These are phyloP conservation scores for Cephus rjabovi DNA, from an alignment of 2,888 invertebrate species.

Conservation along the genomic window DNA sequence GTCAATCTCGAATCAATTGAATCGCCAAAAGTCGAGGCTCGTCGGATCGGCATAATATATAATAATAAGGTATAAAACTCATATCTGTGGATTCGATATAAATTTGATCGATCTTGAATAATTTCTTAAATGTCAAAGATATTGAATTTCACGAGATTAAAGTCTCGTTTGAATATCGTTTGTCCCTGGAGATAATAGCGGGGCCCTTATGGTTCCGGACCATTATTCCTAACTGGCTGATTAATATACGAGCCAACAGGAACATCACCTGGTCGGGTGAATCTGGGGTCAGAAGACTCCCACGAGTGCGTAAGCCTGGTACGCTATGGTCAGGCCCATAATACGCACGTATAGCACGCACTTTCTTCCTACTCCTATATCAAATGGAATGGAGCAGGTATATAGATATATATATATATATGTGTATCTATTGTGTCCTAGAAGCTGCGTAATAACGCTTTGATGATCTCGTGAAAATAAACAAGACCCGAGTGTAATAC, in stretches of 20 bases:
- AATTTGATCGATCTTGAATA: neutral
- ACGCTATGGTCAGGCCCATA: slow-evolving; percentile 30
- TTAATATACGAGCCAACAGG: slow-evolving; percentile 47
- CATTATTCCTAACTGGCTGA: slow-evolving; percentile 32
- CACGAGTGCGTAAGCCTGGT: slow-evolving; percentile 41
- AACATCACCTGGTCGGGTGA: slow-evolving; percentile 57
- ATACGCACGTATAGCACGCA: slow-evolving; percentile 8
- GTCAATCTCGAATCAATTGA: neutral
- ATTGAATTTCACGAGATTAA: neutral
- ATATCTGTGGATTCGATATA: neutral
- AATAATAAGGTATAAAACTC: neutral
- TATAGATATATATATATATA: neutral
- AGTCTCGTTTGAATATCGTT: neutral
- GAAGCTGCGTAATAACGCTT: neutral
- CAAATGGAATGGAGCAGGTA: neutral
- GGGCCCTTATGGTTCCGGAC: neutral
- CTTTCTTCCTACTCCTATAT: neutral
- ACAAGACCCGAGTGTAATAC: neutral
- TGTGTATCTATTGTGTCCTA: neutral
- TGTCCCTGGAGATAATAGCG: neutral
- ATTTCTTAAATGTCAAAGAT: neutral
- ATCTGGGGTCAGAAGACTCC: slow-evolving; percentile 49
- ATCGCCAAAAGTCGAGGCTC: neutral
- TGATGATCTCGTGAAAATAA: neutral
- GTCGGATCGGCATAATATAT: neutral